Evolutionary conservation across 2,888 invertebrate genomes (phyloP).

Genomic region (Megalurothrips usitatus): DNA sequence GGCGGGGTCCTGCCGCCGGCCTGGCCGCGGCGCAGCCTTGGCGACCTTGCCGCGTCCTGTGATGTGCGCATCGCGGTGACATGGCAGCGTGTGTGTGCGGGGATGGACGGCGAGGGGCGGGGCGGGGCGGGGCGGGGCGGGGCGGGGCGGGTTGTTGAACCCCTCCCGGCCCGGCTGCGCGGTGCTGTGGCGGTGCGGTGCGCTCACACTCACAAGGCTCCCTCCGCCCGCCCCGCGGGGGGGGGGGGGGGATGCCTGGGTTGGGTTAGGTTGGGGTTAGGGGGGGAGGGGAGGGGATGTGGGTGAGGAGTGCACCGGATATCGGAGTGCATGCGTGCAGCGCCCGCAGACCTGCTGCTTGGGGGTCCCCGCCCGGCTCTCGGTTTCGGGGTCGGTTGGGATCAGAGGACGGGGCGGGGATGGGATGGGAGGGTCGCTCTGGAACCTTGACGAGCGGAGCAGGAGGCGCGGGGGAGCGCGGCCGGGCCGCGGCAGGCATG

Average conservation of each 20-base stretch:
- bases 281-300: not conserved
- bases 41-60: no score
- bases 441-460: not conserved
- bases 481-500: not conserved
- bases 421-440: not conserved
- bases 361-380: no score
- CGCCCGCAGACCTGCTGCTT: not conserved
- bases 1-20: no score
- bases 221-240: no score
- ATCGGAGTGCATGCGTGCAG: not conserved
- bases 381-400: not conserved
- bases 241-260: not conserved
- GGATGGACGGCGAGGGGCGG: not conserved
- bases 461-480: not conserved
- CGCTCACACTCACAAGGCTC: no score
- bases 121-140: not conserved
- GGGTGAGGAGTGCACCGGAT: slow-evolving; percentile 20
- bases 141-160: not conserved
- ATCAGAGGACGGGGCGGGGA: no score
- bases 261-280: no score
- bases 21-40: no score
- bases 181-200: not conserved
- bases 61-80: no score
- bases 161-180: no score
- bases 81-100: not conserved